Base-by-base conservation (phyloP, 2,888 invertebrate genomes). In the Monochamus alternatus region DNA sequence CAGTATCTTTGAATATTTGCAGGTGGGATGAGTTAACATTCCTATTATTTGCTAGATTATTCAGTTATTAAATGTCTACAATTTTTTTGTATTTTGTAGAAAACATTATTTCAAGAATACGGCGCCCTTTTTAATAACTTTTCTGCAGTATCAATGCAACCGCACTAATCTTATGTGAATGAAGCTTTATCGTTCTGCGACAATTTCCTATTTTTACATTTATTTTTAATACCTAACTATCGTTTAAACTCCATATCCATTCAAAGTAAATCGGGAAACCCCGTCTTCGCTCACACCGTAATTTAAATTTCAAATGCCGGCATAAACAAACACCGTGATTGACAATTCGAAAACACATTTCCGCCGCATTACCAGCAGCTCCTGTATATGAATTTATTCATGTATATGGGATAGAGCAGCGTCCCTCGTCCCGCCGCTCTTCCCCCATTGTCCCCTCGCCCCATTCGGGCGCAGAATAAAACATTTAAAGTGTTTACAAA, bases 381-480 rank as follows among this genome's bases (percentile, higher is more conserved):
- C 58, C 47, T 58, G 58, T 59, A 22, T 22, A 68, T 68, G 69
- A 69, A 69, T 69, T 69, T 60, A 60, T 69, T 60, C 69, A 47
- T 47, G 69, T 62, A 62, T 63, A 52, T 52, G 52, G 38, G 38
- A 38, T 4, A 1, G 5, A 4, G 7, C 14, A 52, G 32, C 51
- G 52, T 32, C 62, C 62, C 12, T 12, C 47, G 10, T 0, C 47
- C 59, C 59, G 44, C 51, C 62, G 47, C 38, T 51, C 44, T 22
- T 22, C 14, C 47, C 59, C 69, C 78, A 75, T 81, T 79, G 80
- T 81, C 79, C 79, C 51, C 65, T 76, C 76, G 76, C 80, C 81
- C 81, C 76, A 78, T 70, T 75, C 72, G 38, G 7, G 86, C 87
- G 87, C 85, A 87, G 88, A 89, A 90, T 90, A 90, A 81, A 84